A percentile compares a stretch with the other conserved stretches of the same genome.
Conservation (phyloP, 2,888 invertebrate genomes). For the Dolichopus griseipennis region DNA sequence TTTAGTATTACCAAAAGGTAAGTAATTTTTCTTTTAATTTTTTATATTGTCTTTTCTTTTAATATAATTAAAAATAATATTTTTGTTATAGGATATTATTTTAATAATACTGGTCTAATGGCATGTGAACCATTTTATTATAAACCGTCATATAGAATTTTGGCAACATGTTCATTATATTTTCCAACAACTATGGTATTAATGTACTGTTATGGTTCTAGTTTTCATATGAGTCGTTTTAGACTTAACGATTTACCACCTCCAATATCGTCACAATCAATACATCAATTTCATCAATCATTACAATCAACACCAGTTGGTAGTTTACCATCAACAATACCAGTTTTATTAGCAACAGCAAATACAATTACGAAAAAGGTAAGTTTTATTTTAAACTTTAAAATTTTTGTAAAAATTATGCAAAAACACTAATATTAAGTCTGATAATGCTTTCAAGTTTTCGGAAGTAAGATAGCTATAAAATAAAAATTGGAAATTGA, state of each 20-base stretch:
- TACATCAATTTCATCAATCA: slow-evolving; percentile 22
- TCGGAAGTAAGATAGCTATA: too few species aligned
- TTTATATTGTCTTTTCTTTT: slow-evolving; percentile 15
- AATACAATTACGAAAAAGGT: slow-evolving; percentile 40
- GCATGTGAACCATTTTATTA: slow-evolving; percentile 84
- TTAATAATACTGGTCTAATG: slow-evolving; percentile 75
- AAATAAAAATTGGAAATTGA: too few species aligned
- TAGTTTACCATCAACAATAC: slow-evolving; percentile 24
- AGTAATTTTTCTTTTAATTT: slow-evolving; percentile 18
- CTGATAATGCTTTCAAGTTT: too few species aligned
- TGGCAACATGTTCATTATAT: slow-evolving; percentile 80
- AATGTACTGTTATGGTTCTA: slow-evolving; percentile 86
- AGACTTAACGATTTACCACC: slow-evolving; percentile 44
- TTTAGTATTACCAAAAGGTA: slow-evolving; percentile 70
- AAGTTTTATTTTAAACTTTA: slow-evolving; percentile 12
- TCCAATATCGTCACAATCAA: slow-evolving; percentile 24
- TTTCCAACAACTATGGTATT: slow-evolving; percentile 86
- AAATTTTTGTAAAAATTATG: not conserved
- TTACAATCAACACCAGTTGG: slow-evolving; percentile 10
- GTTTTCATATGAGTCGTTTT: slow-evolving; percentile 78
- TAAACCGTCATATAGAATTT: slow-evolving; percentile 60
- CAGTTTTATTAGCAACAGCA: slow-evolving; percentile 18
- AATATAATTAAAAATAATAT: not conserved
- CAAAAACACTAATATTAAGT: too few species aligned
- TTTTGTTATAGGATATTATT: slow-evolving; percentile 60